phyloP scores from a whole-genome alignment of 2,797 vertebrate genomes.

The Choloepus didactylus region DNA sequence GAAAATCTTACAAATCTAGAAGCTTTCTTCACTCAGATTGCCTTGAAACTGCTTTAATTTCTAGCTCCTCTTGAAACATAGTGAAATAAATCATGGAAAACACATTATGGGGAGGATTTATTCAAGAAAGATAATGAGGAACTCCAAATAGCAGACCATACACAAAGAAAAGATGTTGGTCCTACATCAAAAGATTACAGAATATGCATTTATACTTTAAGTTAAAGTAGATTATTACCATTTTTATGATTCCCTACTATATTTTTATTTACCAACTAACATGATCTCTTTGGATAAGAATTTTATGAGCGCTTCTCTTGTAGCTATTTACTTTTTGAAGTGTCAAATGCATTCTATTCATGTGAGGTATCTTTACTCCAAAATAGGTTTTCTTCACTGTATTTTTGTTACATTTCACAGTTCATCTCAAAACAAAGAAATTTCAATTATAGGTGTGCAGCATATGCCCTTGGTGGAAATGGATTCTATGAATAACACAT shows the following conservation, averaged over 20 bases:
- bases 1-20: constrained; percentile 18
- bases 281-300: not conserved
- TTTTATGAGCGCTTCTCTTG: not conserved
- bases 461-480: not conserved
- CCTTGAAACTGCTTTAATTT: constrained; percentile 26
- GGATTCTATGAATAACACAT: not conserved
- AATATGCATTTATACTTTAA: not conserved
- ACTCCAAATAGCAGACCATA: not conserved
- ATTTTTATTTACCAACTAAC: constrained; percentile 13
- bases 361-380: constrained; percentile 9
- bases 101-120: not conserved
- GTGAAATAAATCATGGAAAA: not conserved
- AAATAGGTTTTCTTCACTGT: not conserved
- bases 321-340: not conserved
- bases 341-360: not conserved
- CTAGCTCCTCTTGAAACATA: not conserved
- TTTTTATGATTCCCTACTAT: not conserved
- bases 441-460: not conserved
- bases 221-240: not conserved
- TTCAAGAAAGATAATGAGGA: not conserved
- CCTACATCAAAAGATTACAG: not conserved
- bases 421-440: not conserved
- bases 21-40: not conserved
- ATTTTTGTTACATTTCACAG: not conserved
- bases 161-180: not conserved